Evolutionary conservation across 2,113 vertebrate genomes (phyloP).

Genomic region (Fukomys damarensis): DNA sequence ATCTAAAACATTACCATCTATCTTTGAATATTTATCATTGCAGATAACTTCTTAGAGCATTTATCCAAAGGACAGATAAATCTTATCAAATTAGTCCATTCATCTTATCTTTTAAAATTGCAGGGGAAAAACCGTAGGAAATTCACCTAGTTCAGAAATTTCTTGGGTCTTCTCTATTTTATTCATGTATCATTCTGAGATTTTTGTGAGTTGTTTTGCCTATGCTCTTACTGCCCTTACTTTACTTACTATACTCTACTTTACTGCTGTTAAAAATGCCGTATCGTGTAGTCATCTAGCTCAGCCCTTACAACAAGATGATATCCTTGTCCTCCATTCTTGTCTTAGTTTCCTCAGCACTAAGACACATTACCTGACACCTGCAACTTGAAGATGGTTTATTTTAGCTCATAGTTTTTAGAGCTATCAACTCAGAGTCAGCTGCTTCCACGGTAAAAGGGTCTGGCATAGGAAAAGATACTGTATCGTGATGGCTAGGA

Average conservation of each 20-base stretch:
- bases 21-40: background rate
- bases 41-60: background rate
- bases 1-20: background rate
- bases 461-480: background rate
- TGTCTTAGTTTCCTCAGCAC: background rate
- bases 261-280: background rate
- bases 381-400: background rate
- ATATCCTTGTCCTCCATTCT: too few species aligned
- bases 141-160: background rate
- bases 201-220: background rate
- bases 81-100: background rate
- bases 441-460: background rate
- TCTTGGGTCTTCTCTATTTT: background rate
- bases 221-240: background rate
- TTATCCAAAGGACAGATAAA: background rate
- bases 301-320: background rate
- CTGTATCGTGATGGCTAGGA: background rate
- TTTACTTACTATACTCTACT: too few species aligned
- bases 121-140: background rate
- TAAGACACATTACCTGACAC: background rate
- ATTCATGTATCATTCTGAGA: background rate
- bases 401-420: background rate
- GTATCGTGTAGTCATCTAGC: background rate
- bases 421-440: background rate
- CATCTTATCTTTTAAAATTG: background rate